A percentile compares a stretch with the other conserved stretches of the same genome.
Conservation (phyloP, 2,888 invertebrate genomes). For the Mesopsocus fuscifrons region DNA sequence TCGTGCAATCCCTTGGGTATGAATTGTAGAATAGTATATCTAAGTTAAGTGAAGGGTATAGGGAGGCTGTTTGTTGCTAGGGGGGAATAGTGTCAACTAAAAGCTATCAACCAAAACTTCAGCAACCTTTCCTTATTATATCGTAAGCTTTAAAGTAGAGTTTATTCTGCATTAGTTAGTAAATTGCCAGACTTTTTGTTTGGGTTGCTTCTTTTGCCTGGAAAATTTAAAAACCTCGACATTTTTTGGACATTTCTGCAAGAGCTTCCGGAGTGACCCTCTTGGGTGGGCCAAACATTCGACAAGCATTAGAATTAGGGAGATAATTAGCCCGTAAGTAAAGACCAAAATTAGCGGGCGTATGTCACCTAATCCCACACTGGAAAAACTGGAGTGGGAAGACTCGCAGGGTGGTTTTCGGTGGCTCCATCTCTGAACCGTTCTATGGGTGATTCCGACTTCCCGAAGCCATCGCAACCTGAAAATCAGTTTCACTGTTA, state of each 20-base stretch:
- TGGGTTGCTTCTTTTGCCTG: too few species aligned
- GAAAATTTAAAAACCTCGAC: too few species aligned
- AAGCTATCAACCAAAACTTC: too few species aligned
- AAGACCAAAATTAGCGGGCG: neutral
- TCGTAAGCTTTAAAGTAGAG: too few species aligned
- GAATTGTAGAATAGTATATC: too few species aligned
- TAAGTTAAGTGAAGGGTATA: too few species aligned
- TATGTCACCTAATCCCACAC: slow-evolving; percentile 19
- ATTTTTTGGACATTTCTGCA: neutral
- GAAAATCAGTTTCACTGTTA: slow-evolving; percentile 7
- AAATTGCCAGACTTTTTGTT: too few species aligned
- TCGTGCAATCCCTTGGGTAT: too few species aligned
- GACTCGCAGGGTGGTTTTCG: slow-evolving; percentile 33
- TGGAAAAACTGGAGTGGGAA: slow-evolving; percentile 28
- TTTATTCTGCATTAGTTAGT: too few species aligned
- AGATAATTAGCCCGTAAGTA: neutral
- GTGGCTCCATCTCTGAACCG: slow-evolving; percentile 33
- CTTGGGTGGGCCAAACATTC: neutral
- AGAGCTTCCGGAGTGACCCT: neutral
- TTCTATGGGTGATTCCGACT: slow-evolving; percentile 32
- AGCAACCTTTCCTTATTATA: too few species aligned
- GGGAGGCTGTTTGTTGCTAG: too few species aligned
- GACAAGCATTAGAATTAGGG: neutral
- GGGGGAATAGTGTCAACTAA: too few species aligned
- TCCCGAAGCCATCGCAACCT: slow-evolving; percentile 41